Evolutionary conservation across 2,797 vertebrate genomes (phyloP).

Genomic region (Borostomias antarcticus): DNA sequence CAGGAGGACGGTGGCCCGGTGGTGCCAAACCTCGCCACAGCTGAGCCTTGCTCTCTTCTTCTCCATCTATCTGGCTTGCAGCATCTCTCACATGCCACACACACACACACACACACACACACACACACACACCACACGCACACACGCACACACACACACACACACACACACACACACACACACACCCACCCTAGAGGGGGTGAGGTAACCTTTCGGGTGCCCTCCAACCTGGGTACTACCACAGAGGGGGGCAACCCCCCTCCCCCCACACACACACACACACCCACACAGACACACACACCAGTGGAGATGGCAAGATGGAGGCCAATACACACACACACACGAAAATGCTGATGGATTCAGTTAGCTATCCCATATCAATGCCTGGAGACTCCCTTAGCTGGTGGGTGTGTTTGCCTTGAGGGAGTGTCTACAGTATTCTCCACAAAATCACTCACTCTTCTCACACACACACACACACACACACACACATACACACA

Average conservation of each 20-base stretch:
- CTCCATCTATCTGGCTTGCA: background rate
- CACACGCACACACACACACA: background rate
- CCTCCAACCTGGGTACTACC: too few relatives aligned
- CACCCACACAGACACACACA: too few relatives aligned
- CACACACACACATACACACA: background rate
- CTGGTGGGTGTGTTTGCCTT: too few relatives aligned
- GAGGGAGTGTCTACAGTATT: background rate
- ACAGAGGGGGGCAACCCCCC: too few relatives aligned
- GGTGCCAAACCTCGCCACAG: constrained; percentile 85
- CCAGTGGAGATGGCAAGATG: background rate
- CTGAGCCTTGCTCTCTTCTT: constrained; percentile 77
- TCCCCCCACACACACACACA: too few relatives aligned
- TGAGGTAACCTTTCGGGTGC: too few relatives aligned
- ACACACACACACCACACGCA: background rate
- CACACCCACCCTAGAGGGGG: too few relatives aligned
- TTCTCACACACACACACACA: background rate
- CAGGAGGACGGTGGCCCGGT: constrained; percentile 73
- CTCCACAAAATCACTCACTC: background rate
- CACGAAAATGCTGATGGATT: constrained; percentile 1
- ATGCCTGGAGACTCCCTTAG: too few relatives aligned
- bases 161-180: too few relatives aligned
- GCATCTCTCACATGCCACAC: too few relatives aligned
- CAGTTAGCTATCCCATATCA: too few relatives aligned
- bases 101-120: background rate
- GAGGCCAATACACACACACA: constrained; percentile 18